Conservation (phyloP, 2,797 vertebrate genomes). For the Lithobates pipiens region DNA sequence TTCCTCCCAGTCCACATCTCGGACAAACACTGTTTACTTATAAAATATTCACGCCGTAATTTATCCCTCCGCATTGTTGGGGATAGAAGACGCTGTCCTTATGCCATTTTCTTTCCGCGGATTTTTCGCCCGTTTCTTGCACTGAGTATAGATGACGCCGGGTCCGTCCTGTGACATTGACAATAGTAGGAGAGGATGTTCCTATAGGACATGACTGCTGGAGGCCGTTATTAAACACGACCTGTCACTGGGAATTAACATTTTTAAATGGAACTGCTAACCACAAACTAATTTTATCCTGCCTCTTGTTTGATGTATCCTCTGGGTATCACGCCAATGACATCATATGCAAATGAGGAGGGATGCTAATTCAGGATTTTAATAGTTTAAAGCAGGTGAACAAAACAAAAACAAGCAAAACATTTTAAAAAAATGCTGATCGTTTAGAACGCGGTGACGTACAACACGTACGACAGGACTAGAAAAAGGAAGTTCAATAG, state of each 20-base stretch:
- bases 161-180: not conserved
- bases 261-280: not conserved
- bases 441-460: no score
- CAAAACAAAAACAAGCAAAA: no score
- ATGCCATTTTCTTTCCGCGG: not conserved
- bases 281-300: not conserved
- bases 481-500: no score
- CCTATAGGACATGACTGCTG: not conserved
- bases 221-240: not conserved
- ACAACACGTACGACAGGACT: no score
- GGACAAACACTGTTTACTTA: not conserved
- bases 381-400: no score
- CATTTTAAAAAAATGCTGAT: no score
- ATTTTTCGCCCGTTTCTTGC: not conserved
- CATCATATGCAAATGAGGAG: not conserved
- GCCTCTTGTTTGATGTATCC: not conserved
- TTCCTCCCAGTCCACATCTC: no score
- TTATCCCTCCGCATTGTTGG: not conserved
- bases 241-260: constrained; percentile 18
- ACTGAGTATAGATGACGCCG: not conserved
- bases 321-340: not conserved
- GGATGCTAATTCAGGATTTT: no score
- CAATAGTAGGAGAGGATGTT: not conserved
- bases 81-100: not conserved
- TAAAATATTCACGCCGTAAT: not conserved